phyloP scores from a whole-genome alignment of 1,140 invertebrate genomes.

The Oncopodura yosiiana region DNA sequence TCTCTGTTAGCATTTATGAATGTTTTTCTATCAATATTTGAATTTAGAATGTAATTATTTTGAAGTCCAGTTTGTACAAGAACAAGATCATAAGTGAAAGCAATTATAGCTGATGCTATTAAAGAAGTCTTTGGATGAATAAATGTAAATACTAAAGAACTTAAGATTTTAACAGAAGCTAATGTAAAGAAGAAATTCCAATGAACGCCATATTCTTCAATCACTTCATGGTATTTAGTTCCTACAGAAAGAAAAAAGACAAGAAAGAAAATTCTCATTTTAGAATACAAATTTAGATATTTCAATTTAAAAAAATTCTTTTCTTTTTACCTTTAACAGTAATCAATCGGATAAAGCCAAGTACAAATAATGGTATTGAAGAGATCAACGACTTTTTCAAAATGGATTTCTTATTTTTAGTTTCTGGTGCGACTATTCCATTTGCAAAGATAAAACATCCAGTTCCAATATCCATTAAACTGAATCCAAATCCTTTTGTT shows the following conservation, averaged over 20 bases:
- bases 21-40: constrained; percentile 42
- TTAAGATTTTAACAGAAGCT: constrained; percentile 66
- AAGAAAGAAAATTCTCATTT: neutral
- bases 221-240: constrained; percentile 72
- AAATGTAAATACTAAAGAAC: constrained; percentile 48
- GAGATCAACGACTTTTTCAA: constrained; percentile 33
- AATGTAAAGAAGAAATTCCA: constrained; percentile 97
- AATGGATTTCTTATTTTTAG: constrained; percentile 36
- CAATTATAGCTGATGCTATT: constrained; percentile 46
- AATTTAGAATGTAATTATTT: constrained; percentile 58
- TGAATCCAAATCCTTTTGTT: constrained; percentile 73
- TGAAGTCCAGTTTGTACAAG: constrained; percentile 42
- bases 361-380: constrained; percentile 47
- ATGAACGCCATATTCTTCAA: constrained; percentile 86
- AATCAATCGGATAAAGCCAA: constrained; percentile 58
- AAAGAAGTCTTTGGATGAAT: constrained; percentile 42
- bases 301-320: neutral
- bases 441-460: constrained; percentile 79
- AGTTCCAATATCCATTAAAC: constrained; percentile 90
- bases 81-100: constrained; percentile 58
- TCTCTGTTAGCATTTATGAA: constrained; percentile 78
- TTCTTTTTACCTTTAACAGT: constrained; percentile 39
- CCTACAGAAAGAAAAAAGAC: constrained; percentile 48
- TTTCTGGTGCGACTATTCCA: constrained; percentile 61
- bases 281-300: neutral